A percentile compares a stretch with the other conserved stretches of the same genome.
phyloP scores from a whole-genome alignment of 64 coral and sea anemone species.

The Dendronephthya gigantea region DNA sequence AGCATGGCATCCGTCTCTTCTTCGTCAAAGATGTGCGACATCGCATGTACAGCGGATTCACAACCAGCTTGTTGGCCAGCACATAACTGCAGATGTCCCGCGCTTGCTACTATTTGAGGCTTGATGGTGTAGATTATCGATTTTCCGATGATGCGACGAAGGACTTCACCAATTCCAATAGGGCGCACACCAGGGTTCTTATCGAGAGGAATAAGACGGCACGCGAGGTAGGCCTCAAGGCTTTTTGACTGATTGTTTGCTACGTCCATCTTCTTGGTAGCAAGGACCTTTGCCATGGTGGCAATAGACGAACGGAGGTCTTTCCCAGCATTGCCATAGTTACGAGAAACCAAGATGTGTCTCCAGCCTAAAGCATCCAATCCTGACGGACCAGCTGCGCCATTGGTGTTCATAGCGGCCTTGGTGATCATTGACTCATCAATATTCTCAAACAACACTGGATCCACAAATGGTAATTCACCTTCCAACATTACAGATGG shows the following conservation, averaged over 20 bases:
- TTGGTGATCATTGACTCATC: not conserved
- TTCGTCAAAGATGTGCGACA: not conserved
- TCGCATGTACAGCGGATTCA: constrained; percentile 13
- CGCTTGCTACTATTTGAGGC: not conserved
- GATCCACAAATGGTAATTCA: too few relatives aligned
- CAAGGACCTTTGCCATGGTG: not conserved
- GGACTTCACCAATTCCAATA: too few relatives aligned
- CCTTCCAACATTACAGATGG: not conserved
- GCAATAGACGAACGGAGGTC: not conserved
- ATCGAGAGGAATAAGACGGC: constrained; percentile 20
- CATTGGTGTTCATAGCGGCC: not conserved
- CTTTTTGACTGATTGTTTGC: not conserved
- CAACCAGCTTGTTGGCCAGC: constrained; percentile 17
- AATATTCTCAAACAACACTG: not conserved
- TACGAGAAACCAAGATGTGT: not conserved
- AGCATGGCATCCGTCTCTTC: not conserved
- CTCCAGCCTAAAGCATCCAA: not conserved
- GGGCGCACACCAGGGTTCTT: too few relatives aligned
- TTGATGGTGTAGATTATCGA: not conserved
- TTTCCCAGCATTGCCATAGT: not conserved
- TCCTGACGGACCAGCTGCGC: not conserved
- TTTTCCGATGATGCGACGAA: not conserved
- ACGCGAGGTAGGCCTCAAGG: not conserved
- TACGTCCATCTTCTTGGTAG: not conserved
- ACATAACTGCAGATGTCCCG: constrained; percentile 21